phyloP scores from a whole-genome alignment of 2,888 invertebrate species.

The Griposia aprilina region DNA sequence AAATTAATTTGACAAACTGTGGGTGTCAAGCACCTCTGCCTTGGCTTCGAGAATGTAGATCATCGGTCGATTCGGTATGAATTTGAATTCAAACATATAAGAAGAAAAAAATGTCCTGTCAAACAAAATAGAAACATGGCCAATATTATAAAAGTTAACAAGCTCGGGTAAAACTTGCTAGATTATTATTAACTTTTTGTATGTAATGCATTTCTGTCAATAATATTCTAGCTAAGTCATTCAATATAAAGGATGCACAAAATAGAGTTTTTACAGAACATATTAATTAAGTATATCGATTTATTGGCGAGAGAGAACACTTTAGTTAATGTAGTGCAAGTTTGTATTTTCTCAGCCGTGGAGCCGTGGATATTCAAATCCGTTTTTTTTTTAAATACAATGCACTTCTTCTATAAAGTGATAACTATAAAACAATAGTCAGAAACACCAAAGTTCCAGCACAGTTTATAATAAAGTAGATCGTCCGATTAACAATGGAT shows the following conservation, averaged over 20 bases:
- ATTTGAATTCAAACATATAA: neutral
- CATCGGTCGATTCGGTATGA: constrained; percentile 16
- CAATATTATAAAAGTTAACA: neutral
- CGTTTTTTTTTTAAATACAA: constrained; percentile 3
- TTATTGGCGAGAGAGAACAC: neutral
- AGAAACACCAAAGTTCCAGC: constrained; percentile 32
- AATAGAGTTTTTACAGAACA: constrained; percentile 21
- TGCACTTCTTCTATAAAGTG: neutral
- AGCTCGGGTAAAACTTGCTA: neutral
- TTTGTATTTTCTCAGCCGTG: constrained; percentile 4
- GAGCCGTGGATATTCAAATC: neutral
- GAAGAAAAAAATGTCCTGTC: neutral
- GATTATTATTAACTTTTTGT: constrained; percentile 2
- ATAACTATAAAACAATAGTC: constrained; percentile 10
- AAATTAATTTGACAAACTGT: constrained; percentile 9
- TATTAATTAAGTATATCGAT: neutral
- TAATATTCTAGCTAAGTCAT: neutral
- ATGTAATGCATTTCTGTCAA: constrained; percentile 10
- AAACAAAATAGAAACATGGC: neutral
- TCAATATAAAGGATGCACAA: constrained; percentile 4
- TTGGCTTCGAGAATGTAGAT: constrained; percentile 25
- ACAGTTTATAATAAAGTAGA: constrained; percentile 51
- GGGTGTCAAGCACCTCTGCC: constrained; percentile 33
- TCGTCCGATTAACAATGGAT: constrained; percentile 66
- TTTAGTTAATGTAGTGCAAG: neutral